phyloP scores from a whole-genome alignment of 2,888 invertebrate genomes.

The Taphrorychus bicolor region DNA sequence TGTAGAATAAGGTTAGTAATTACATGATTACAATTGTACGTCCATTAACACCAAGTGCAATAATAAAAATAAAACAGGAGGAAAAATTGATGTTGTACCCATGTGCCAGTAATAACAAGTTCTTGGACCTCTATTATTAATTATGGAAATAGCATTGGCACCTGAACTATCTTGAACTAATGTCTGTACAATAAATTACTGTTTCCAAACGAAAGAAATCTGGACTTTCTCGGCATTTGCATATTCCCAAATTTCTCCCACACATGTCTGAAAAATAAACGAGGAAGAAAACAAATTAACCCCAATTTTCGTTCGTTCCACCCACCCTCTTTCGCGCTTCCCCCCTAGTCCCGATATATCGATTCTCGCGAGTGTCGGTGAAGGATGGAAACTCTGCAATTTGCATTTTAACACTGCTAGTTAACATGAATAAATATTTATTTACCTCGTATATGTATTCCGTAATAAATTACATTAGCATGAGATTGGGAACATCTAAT shows the following conservation, averaged over 20 bases:
- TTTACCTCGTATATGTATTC: slow-evolving; percentile 49
- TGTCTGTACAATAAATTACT: no score
- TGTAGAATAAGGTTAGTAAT: no score
- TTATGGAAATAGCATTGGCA: no score
- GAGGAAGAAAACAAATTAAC: slow-evolving; percentile 37
- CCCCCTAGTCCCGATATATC: slow-evolving; percentile 32
- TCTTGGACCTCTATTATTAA: no score
- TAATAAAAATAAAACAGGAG: no score
- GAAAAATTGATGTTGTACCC: no score
- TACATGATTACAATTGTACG: no score
- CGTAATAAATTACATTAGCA: slow-evolving; percentile 49
- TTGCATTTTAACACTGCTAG: slow-evolving; percentile 51
- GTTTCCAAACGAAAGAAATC: not conserved
- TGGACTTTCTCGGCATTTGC: not conserved
- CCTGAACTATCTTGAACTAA: no score
- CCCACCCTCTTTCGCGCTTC: slow-evolving; percentile 13
- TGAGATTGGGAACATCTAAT: slow-evolving; percentile 47
- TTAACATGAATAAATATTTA: slow-evolving; percentile 51
- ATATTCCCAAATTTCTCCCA: not conserved
- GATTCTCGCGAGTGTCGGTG: slow-evolving; percentile 41
- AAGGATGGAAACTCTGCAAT: slow-evolving; percentile 48
- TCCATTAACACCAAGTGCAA: no score
- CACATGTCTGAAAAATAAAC: slow-evolving; percentile 11
- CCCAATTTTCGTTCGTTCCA: slow-evolving; percentile 35
- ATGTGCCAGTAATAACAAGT: no score